Conservation (phyloP, 2,888 invertebrate genomes). For the Microplitis deprimator region DNA sequence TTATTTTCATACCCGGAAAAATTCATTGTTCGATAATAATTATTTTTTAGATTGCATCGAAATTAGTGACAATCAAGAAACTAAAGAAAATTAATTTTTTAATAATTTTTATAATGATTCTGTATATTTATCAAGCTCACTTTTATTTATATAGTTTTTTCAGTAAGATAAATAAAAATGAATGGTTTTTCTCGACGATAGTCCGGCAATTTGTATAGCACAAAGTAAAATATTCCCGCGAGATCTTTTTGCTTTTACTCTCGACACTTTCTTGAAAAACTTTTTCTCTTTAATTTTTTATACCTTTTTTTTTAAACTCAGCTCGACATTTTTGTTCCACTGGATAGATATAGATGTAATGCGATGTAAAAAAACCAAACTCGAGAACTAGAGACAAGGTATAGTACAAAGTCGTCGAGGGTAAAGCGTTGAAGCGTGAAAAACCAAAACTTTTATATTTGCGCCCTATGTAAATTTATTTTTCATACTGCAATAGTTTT, state of each 20-base stretch:
- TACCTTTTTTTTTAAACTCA: neutral
- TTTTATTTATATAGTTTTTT: neutral
- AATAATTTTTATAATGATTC: no score
- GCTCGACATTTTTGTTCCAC: neutral
- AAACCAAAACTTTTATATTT: neutral
- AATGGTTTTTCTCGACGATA: neutral
- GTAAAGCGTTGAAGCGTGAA: neutral
- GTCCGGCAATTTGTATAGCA: neutral
- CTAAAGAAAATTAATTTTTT: no score
- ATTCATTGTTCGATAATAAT: no score
- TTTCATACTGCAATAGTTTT: neutral
- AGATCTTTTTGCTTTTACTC: neutral
- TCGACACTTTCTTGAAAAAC: neutral
- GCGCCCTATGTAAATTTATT: neutral
- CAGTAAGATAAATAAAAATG: neutral
- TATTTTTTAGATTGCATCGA: no score
- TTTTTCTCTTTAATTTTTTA: neutral
- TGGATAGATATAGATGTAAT: constrained; percentile 1
- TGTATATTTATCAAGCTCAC: no score
- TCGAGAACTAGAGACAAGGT: neutral
- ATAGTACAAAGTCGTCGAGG: neutral
- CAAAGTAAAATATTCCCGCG: neutral
- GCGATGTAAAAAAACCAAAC: neutral
- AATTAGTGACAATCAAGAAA: no score
- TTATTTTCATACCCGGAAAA: neutral